Evolutionary conservation across 1,140 invertebrate genomes (phyloP).

Genomic region (Daktulosphaira vitifoliae): DNA sequence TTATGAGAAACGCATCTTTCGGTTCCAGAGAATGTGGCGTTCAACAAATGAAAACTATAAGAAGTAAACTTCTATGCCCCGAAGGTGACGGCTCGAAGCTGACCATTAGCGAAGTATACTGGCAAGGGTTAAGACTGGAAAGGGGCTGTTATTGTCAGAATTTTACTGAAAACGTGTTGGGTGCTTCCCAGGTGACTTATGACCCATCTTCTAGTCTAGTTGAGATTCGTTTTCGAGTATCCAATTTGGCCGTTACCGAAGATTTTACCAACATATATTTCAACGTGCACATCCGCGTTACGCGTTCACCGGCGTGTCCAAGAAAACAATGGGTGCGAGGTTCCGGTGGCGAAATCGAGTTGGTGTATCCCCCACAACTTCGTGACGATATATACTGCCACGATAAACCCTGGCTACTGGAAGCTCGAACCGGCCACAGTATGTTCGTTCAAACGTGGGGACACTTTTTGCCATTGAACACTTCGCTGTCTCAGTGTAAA

Average conservation of each 20-base stretch:
- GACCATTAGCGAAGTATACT: conserved; percentile 53
- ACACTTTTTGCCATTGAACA: conserved; percentile 40
- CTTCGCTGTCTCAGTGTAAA: conserved; percentile 46
- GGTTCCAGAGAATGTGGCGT: conserved; percentile 51
- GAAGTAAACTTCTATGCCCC: conserved; percentile 18
- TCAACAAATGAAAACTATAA: conserved; percentile 54
- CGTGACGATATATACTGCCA: conserved; percentile 50
- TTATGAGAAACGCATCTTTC: conserved; percentile 61
- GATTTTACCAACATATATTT: conserved; percentile 72
- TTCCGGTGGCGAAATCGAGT: conserved; percentile 61
- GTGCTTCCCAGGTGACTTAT: conserved; percentile 49
- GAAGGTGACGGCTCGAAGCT: conserved; percentile 44
- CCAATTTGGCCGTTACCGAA: conserved; percentile 67
- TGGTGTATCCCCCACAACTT: conserved; percentile 46
- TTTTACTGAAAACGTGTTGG: conserved; percentile 56
- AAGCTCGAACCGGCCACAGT: conserved; percentile 63
- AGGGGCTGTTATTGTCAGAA: conserved; percentile 69
- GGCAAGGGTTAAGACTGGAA: conserved; percentile 51
- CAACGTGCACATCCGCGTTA: conserved; percentile 60
- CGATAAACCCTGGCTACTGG: conserved; percentile 67
- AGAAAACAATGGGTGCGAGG: conserved; percentile 55
- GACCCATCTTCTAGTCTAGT: conserved; percentile 38
- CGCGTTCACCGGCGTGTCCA: conserved; percentile 55
- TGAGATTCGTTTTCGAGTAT: conserved; percentile 61
- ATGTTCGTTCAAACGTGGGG: conserved; percentile 61